Evolutionary conservation across 2,113 vertebrate genomes (phyloP), one percentile per base, ranked within the genome.

Genomic region (Scomber colias): DNA sequence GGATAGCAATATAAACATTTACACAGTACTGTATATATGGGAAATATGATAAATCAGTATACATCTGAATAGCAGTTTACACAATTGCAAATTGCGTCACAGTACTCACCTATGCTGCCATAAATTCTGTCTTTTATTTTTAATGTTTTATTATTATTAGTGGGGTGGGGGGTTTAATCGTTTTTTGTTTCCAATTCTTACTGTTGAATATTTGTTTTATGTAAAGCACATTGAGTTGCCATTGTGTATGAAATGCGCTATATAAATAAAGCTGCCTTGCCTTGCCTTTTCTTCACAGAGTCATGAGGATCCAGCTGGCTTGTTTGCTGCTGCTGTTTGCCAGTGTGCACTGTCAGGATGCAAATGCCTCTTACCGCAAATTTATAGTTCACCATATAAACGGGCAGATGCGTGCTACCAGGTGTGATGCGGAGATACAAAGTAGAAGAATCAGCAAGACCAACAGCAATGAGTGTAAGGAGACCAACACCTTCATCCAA

Each of bases 401-500:
- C 0, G 15, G 3, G 0, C 0, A 0, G 0, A 90, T 90, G 81
- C 57, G 3, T 0, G 1, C 0, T 0, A 0, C 1, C 3, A 0
- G 0, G 4, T 90, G 89, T 78, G 46, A 4, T 2, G 0, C 0
- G 0, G 71, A 2, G 12, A 90, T 88, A 45, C 0, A 3, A 6
- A 11, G 0, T 0, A 75, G 15, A 60, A 0, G 0, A 0, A 86
- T 84, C 63, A 17, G 40, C 3, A 1, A 17, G 60, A 30, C 71
- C 0, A 0, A 24, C 27, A 16, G 53, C 40, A 81, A 73, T 6
- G 4, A 11, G 11, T 90, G 89, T 15, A 89, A 85, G n/a, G 27
- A 77, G 1, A 76, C 44, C 12, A 87, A 88, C 0, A 87, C 79
- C 51, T 90, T 90, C 8, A 88, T 90, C 21, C 27, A 0, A 4